Conservation (phyloP, 2,113 vertebrate genomes). For the Triplophysa tibetana region DNA sequence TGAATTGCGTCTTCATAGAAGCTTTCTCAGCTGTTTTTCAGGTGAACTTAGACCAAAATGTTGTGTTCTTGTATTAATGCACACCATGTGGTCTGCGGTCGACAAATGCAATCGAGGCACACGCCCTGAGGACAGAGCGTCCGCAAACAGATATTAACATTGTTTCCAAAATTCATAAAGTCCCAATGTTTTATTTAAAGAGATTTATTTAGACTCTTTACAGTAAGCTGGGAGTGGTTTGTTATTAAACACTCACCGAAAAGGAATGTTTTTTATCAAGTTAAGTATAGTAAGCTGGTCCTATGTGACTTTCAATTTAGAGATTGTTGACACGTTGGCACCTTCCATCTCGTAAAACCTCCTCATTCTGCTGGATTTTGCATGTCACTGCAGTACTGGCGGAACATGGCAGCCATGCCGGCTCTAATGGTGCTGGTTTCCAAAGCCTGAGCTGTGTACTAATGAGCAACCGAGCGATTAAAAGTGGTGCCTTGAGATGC, state of each 20-base stretch:
- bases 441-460: neutral
- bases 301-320: neutral
- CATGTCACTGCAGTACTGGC: conserved; percentile 64
- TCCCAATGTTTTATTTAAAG: too few species aligned
- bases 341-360: neutral
- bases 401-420: conserved; percentile 67
- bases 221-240: neutral
- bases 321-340: neutral
- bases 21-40: too few species aligned
- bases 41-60: neutral
- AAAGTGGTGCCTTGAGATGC: conserved; percentile 23
- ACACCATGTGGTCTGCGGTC: neutral
- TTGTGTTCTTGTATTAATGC: neutral
- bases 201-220: too few species aligned
- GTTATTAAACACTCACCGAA: neutral
- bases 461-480: conserved; percentile 34
- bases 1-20: too few species aligned
- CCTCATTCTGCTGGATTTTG: conserved; percentile 60
- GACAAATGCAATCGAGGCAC: neutral
- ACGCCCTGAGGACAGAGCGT: too few species aligned
- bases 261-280: neutral
- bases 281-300: neutral
- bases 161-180: too few species aligned
- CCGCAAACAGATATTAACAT: too few species aligned
- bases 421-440: conserved; percentile 53